These are phyloP conservation scores for Myotis daubentonii DNA, from an alignment of 2,797 vertebrate genomes.

Conservation along the genomic window DNA sequence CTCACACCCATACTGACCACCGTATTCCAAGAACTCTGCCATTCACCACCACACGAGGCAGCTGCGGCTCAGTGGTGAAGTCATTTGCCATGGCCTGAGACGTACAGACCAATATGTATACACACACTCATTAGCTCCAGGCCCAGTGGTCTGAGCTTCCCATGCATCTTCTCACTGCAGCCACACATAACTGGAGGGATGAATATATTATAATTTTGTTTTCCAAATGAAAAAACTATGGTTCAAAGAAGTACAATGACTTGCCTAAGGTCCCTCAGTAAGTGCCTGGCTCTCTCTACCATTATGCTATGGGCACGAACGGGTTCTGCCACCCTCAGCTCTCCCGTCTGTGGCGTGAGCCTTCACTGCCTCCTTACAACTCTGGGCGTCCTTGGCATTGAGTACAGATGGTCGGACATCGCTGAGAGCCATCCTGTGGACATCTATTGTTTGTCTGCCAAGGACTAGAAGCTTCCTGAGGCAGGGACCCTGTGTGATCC, in stretches of 20 bases:
- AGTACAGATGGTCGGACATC: neutral
- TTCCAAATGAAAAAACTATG: neutral
- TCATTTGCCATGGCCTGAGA: accelerated
- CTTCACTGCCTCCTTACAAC: neutral
- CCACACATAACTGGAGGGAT: neutral
- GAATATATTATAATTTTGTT: neutral
- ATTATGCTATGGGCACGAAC: neutral
- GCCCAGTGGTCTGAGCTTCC: neutral
- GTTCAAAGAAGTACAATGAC: neutral
- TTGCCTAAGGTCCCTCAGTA: neutral
- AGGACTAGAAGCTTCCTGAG: neutral
- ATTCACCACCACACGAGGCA: neutral
- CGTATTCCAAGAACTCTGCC: neutral
- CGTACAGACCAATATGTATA: accelerated
- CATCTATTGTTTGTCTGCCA: neutral
- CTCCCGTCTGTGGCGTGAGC: neutral
- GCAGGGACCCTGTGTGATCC: neutral
- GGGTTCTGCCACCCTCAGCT: neutral
- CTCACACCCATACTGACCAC: neutral
- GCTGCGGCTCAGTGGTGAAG: neutral
- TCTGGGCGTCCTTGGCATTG: neutral
- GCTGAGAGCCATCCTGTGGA: neutral
- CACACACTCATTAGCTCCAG: neutral
- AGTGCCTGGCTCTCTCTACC: neutral
- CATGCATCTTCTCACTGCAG: neutral